Base-by-base conservation (phyloP, 2,797 vertebrate species). In the Forpus xanthops region DNA sequence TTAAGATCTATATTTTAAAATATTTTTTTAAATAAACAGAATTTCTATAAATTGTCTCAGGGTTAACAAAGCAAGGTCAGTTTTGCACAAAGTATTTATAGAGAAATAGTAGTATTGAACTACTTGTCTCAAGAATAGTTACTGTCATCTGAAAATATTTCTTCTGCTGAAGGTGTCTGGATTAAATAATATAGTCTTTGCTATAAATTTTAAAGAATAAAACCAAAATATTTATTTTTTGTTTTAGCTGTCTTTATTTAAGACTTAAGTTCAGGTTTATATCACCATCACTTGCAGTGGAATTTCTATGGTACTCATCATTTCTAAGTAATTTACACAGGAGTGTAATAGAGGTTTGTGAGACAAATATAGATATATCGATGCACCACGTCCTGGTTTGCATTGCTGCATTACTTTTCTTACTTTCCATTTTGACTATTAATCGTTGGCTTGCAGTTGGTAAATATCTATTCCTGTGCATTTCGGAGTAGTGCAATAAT, bases 171-270 rank as follows among this genome's bases (percentile, higher is more conserved):
- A 87, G 35, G 8, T 14, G 10, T 30, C 66, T 3, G 8, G 31
- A 37, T 56, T 77, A 72, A 68, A 76, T 19, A 33, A 10, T 68
- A 14, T 7, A 30, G 25, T 37, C 14, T 61, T 80, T 71, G 17
- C 58, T 71, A 31, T 12, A 58, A 3, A 8, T 42, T 60, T 79
- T 33, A 14, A 19, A 19, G 19, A 68, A 61, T 17, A 65, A 77
- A n/a, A 0, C 2, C 9, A 15, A 5, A 39, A 5, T 13, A 25
- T 15, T 14, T 35, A 37, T 3, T 37, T 47, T 35, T 28, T 49
- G 3, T 78, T 73, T 50, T 50, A 58, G 4, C 14, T 71, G 23
- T 31, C 17, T 65, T 52, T 52, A 45, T 30, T 6, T 58, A 52
- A 58, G 53, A 77, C 58, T 58, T 21, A 56, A 25, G 16, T 78